phyloP scores from a whole-genome alignment of 2,113 vertebrate species.

The Nipponia nippon region DNA sequence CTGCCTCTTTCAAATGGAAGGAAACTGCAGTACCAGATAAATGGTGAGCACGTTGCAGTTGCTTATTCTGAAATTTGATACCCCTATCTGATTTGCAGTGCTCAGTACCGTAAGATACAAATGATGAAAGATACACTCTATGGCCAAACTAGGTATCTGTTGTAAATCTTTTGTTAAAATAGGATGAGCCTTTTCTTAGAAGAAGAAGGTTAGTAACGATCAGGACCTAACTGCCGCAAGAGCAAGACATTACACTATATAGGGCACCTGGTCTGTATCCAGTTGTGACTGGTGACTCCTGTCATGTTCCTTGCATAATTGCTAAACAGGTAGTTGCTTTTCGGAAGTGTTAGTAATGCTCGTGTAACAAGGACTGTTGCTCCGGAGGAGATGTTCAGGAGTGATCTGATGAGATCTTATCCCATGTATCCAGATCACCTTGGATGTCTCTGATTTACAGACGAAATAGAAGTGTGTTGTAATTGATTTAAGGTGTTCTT shows the following conservation, averaged over 20 bases:
- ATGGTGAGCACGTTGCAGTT: conserved; percentile 77
- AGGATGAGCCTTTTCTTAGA: not conserved
- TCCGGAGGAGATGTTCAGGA: not conserved
- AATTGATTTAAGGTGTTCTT: not conserved
- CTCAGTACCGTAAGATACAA: not conserved
- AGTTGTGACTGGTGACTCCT: not conserved
- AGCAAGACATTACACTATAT: not conserved
- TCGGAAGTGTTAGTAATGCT: not conserved
- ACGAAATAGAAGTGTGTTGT: not conserved
- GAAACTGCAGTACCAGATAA: conserved; percentile 88
- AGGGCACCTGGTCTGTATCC: not conserved
- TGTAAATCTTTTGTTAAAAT: not conserved
- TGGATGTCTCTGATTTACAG: not conserved
- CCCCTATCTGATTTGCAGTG: not conserved
- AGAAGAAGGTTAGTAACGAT: not conserved
- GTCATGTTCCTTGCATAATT: not conserved
- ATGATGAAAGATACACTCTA: not conserved
- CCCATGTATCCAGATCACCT: not conserved
- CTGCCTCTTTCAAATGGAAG: conserved; percentile 81
- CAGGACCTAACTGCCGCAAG: not conserved
- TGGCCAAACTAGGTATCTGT: not conserved
- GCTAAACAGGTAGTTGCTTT: not conserved
- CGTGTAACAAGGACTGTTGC: not conserved
- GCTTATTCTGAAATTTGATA: not conserved
- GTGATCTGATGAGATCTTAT: not conserved